Evolutionary conservation across 2,888 invertebrate genomes (phyloP).

Genomic region (Gastracanthus pulcherrimus): DNA sequence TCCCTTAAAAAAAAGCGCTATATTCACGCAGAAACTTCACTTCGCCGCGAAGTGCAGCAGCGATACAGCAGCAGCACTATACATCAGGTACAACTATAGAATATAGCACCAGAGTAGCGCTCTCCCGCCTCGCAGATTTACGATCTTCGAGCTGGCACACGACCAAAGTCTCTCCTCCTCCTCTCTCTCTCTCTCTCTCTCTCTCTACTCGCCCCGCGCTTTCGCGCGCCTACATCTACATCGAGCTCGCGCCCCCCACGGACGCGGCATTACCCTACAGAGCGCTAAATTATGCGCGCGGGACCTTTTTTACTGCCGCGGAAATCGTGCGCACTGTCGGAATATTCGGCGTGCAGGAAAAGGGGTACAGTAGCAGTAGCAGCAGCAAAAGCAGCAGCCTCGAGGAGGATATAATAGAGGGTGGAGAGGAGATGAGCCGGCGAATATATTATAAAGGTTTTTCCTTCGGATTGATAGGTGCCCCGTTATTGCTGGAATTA

Average conservation of each 20-base stretch:
- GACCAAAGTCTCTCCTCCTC: slow-evolving; percentile 46
- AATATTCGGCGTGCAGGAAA: slow-evolving; percentile 26
- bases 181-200: no score
- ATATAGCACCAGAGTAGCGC: not conserved
- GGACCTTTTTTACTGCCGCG: slow-evolving; percentile 72
- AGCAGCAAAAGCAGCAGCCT: not conserved
- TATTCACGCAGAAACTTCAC: not conserved
- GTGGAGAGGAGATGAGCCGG: not conserved
- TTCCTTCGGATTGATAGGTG: slow-evolving; percentile 33
- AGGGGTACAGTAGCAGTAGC: not conserved
- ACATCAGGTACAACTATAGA: not conserved
- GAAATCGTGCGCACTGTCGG: slow-evolving; percentile 62
- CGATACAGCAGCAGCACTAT: not conserved
- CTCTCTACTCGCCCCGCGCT: not conserved
- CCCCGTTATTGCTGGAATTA: slow-evolving; percentile 16
- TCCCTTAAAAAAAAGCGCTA: not conserved
- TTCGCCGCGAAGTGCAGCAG: not conserved
- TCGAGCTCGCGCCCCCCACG: not conserved
- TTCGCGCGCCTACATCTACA: not conserved
- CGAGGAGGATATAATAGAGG: slow-evolving; percentile 2
- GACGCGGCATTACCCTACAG: slow-evolving; percentile 72
- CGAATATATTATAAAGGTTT: slow-evolving; percentile 26
- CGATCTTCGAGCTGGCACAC: slow-evolving; percentile 45
- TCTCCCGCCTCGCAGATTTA: slow-evolving; percentile 47
- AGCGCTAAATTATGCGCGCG: slow-evolving; percentile 74